phyloP scores from a whole-genome alignment of 2,797 vertebrate species.

The Somateria mollissima region DNA sequence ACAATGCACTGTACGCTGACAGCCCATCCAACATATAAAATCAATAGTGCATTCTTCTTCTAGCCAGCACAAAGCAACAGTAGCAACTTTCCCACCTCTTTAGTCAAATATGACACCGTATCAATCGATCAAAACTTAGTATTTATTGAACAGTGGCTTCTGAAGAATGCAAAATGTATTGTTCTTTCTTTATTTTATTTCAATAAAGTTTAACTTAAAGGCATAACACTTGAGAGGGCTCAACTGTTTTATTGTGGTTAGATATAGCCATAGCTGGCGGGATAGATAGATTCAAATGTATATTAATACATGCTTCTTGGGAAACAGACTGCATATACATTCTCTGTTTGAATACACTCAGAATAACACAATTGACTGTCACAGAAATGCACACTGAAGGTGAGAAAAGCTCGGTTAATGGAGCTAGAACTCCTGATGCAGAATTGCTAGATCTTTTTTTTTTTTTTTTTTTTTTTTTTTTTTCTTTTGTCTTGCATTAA shows the following conservation, averaged over 20 bases:
- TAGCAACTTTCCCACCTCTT: constrained; percentile 84
- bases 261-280: constrained; percentile 27
- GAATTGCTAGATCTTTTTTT: background rate
- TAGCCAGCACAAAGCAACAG: constrained; percentile 78
- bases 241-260: constrained; percentile 20
- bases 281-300: constrained; percentile 28
- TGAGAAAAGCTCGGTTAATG: background rate
- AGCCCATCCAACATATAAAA: constrained; percentile 86
- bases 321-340: background rate
- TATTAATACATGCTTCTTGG: constrained; percentile 10
- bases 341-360: background rate
- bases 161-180: constrained; percentile 80
- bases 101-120: constrained; percentile 86
- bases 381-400: background rate
- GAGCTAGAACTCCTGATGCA: background rate
- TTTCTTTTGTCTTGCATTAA: background rate
- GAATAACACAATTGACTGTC: background rate
- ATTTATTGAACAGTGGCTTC: constrained; percentile 79
- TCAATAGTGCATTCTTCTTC: constrained; percentile 83
- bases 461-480: background rate
- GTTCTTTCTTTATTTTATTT: constrained; percentile 75
- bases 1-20: constrained; percentile 84
- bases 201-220: constrained; percentile 81
- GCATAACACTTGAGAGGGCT: constrained; percentile 67
- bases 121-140: constrained; percentile 86